A percentile compares a stretch with the other conserved stretches of the same genome.
Evolutionary conservation across 2,113 vertebrate species (phyloP).

Genomic region (Plecturocebus donacophilus): DNA sequence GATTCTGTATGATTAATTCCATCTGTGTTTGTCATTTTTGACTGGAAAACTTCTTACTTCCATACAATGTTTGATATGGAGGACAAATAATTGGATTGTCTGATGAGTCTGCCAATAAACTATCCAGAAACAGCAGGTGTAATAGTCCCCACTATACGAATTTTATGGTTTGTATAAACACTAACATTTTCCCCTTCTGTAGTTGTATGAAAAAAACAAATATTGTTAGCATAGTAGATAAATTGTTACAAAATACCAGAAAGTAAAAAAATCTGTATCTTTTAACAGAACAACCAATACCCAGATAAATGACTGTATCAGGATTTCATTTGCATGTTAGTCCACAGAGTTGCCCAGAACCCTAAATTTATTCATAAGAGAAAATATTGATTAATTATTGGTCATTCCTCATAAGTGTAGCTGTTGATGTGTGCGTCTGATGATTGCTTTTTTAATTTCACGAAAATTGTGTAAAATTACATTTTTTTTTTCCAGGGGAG

Average conservation of each 20-base stretch:
- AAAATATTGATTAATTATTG: slow-evolving; percentile 59
- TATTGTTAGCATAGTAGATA: slow-evolving; percentile 63
- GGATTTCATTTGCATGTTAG: slow-evolving; percentile 55
- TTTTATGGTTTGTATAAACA: slow-evolving; percentile 58
- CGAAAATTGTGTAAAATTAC: slow-evolving; percentile 69
- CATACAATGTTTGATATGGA: slow-evolving; percentile 51
- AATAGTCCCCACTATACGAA: slow-evolving; percentile 58
- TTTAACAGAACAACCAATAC: slow-evolving; percentile 62
- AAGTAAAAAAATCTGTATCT: slow-evolving; percentile 55
- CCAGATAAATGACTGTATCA: slow-evolving; percentile 53
- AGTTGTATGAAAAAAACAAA: slow-evolving; percentile 47
- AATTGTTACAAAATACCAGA: slow-evolving; percentile 53
- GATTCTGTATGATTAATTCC: slow-evolving; percentile 83
- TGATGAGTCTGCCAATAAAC: slow-evolving; percentile 63
- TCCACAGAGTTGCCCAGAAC: slow-evolving; percentile 57
- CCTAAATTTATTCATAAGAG: not conserved
- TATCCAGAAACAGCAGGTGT: slow-evolving; percentile 55
- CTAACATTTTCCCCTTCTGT: slow-evolving; percentile 46
- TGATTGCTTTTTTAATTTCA: slow-evolving; percentile 57
- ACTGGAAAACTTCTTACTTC: slow-evolving; percentile 69
- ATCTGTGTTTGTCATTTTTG: slow-evolving; percentile 83
- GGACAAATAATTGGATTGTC: slow-evolving; percentile 46
- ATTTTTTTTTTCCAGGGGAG: not conserved
- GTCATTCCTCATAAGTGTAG: slow-evolving; percentile 63
- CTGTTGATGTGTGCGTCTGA: slow-evolving; percentile 40